These are phyloP conservation scores for Cremastinae sp. DNA, from an alignment of 2,888 invertebrate species.

Conservation along the genomic window DNA sequence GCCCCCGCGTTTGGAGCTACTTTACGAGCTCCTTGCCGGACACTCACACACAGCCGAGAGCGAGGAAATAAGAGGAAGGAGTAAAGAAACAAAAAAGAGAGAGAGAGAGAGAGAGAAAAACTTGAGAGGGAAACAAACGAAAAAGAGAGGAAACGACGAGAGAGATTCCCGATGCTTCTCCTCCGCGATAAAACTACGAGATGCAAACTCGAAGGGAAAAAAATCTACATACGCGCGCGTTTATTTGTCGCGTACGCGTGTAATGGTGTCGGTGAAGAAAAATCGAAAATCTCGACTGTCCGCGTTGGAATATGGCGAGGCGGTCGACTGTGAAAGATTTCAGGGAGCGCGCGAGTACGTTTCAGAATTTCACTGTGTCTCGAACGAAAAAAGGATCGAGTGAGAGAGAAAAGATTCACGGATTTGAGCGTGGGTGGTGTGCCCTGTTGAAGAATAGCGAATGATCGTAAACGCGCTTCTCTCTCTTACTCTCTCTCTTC, in stretches of 20 bases:
- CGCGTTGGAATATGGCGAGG: constrained; percentile 30
- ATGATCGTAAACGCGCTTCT: constrained; percentile 69
- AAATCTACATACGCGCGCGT: background rate
- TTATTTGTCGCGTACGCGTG: background rate
- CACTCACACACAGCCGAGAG: constrained; percentile 10
- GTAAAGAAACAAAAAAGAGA: constrained; percentile 20
- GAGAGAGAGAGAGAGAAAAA: constrained; percentile 19
- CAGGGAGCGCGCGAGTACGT: constrained; percentile 33
- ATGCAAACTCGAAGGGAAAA: background rate
- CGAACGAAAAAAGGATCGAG: background rate
- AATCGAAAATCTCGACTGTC: constrained; percentile 47
- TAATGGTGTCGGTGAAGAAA: constrained; percentile 25
- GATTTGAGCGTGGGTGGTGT: constrained; percentile 65
- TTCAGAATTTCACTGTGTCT: constrained; percentile 7
- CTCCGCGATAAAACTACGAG: constrained; percentile 45
- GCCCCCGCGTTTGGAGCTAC: constrained; percentile 54
- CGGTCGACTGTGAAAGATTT: constrained; percentile 29
- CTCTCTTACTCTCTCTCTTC: background rate
- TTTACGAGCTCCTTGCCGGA: constrained; percentile 53
- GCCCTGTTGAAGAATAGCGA: constrained; percentile 65
- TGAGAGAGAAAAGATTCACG: constrained; percentile 14
- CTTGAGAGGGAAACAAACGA: constrained; percentile 53
- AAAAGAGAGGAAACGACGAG: constrained; percentile 53
- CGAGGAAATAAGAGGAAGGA: constrained; percentile 55
- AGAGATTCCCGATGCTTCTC: constrained; percentile 45